Conservation (phyloP, 2,888 invertebrate genomes). For the Ommatoiulus sabulosus region DNA sequence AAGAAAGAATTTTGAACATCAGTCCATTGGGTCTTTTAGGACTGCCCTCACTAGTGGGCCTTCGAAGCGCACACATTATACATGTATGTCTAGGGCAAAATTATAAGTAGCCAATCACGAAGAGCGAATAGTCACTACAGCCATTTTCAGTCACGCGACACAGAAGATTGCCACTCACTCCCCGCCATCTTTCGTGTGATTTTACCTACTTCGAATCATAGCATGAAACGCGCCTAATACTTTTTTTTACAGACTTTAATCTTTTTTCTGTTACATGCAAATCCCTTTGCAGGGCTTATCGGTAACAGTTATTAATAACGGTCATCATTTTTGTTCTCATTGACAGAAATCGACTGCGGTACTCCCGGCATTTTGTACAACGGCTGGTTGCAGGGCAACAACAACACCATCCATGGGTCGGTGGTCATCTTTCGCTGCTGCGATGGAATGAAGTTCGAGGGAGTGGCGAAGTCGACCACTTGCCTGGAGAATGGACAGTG, state of each 20-base stretch:
- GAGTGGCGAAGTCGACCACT: conserved; percentile 84
- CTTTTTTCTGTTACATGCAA: neutral
- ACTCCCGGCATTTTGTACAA: conserved; percentile 94
- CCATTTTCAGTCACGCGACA: no score
- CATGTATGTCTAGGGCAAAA: no score
- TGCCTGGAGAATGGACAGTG: conserved; percentile 95
- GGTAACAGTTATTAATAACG: neutral
- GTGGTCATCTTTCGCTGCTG: conserved; percentile 94
- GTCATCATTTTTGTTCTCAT: neutral
- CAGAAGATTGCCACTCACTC: no score
- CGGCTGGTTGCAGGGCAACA: conserved; percentile 80
- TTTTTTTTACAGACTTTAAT: neutral
- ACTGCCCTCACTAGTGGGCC: no score
- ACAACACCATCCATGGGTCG: conserved; percentile 90
- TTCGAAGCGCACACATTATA: no score
- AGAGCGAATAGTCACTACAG: no score
- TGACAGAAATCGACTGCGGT: conserved; percentile 94
- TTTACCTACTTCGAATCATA: neutral
- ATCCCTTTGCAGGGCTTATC: neutral
- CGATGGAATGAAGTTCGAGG: conserved; percentile 90
- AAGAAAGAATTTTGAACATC: no score
- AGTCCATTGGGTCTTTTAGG: no score
- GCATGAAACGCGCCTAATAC: neutral
- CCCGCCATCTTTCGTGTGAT: neutral
- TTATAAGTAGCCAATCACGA: no score